Evolutionary conservation across 1,140 invertebrate genomes (phyloP).

Genomic region (Drosophila busckii): DNA sequence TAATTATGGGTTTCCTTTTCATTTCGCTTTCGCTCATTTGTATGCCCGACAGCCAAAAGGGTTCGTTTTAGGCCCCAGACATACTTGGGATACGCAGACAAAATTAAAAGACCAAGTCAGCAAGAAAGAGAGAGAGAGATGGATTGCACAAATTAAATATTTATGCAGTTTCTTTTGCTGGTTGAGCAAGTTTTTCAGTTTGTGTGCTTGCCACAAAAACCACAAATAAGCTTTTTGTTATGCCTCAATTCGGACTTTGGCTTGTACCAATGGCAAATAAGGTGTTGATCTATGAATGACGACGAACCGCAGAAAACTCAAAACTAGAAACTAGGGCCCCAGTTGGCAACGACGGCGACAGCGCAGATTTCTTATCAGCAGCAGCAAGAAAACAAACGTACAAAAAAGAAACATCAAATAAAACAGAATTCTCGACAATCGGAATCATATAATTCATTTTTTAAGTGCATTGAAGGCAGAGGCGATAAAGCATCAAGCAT

Average conservation of each 20-base stretch:
- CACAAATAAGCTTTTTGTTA: no score
- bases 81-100: conserved; percentile 14
- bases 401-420: background rate
- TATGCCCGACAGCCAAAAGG: conserved; percentile 6
- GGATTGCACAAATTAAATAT: no score
- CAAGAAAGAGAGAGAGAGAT: no score
- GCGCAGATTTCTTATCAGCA: conserved; percentile 28
- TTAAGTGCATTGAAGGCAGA: background rate
- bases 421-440: background rate
- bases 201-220: no score
- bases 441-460: conserved; percentile 3
- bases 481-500: conserved; percentile 25
- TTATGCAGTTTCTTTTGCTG: no score
- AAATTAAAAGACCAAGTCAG: no score
- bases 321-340: background rate
- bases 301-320: no score
- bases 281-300: no score
- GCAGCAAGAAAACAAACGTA: background rate
- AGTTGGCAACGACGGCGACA: conserved; percentile 24
- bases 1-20: conserved; percentile 9
- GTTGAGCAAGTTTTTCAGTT: no score
- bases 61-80: background rate
- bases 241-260: no score
- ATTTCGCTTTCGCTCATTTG: conserved; percentile 6
- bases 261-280: no score